Evolutionary conservation across 2,797 vertebrate genomes (phyloP).

Genomic region (Pseudocheirus occidentalis): DNA sequence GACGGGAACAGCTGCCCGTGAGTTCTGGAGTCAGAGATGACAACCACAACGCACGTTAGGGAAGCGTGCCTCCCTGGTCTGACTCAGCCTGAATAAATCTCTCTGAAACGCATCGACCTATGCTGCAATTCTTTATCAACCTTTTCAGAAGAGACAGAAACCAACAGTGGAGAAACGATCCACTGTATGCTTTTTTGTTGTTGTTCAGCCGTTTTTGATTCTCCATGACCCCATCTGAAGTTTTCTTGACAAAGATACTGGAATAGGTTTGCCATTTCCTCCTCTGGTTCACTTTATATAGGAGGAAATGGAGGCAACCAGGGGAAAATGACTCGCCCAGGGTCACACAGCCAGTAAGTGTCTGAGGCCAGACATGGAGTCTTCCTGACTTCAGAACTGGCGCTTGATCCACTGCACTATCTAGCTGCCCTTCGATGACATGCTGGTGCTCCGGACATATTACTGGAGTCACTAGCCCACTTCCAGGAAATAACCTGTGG

Average conservation of each 20-base stretch:
- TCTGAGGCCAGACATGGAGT: neutral
- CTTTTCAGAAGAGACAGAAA: slow-evolving; percentile 72
- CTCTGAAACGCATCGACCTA: slow-evolving; percentile 68
- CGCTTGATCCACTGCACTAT: neutral
- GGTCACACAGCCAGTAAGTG: neutral
- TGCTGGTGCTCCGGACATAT: neutral
- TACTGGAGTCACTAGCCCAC: neutral
- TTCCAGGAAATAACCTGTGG: neutral
- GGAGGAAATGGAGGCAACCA: neutral
- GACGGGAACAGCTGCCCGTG: slow-evolving; percentile 56
- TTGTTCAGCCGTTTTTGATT: neutral
- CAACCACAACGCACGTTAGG: neutral
- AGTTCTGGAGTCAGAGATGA: neutral
- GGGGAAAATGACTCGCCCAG: neutral
- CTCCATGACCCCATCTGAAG: neutral
- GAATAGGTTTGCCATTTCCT: neutral
- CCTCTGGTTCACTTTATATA: neutral
- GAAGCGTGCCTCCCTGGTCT: slow-evolving; percentile 63
- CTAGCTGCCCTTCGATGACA: neutral
- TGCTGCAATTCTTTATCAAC: slow-evolving; percentile 79
- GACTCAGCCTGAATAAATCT: slow-evolving; percentile 56
- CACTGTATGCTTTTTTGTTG: neutral
- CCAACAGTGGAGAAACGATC: slow-evolving; percentile 74
- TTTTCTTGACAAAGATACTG: neutral
- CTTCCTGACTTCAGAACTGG: neutral